Base-by-base conservation (phyloP, 2,797 vertebrate species). In the Gymnopithys bicolor region DNA sequence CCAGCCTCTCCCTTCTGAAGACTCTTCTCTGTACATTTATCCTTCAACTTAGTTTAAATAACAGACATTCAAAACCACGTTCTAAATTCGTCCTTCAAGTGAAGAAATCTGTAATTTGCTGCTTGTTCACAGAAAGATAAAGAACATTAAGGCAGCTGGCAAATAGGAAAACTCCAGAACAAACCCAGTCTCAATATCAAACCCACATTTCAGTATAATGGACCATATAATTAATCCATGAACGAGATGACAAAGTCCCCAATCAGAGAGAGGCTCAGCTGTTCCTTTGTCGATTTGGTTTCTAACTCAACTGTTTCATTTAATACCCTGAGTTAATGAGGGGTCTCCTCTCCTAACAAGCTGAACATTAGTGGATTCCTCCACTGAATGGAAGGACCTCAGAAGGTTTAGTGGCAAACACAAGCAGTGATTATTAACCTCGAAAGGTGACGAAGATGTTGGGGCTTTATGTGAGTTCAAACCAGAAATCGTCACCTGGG, bases 291-390 rank as follows among this genome's bases (percentile, higher is more conserved):
- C 68, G 35, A 97, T 97, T 97, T 96, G 96, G 97, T 96, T 93
- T 94, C 96, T 95, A 97, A 96, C 96, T 97, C 96, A 97, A 96
- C 95, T 98, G 97, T 97, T 97, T 97, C 96, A 97, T 97, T 97
- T 97, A 97, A 97, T 97, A 71, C 96, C 92, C 63, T 0, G 78
- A 96, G 95, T 95, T 98, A 98, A 98, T 97, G 97, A 98, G 90
- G 96, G 94, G 78, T 87, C 94, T 84, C 90, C 15, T 70, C 96
- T 95, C 96, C 91, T 97, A 97, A 97, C 59, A 97, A 97, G 97
- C 90, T 70, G 67, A 96, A 79, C 64, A 75, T 91, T 59, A 92
- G 45, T 25, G 85, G 55, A 92, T 95, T 95, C 95, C 87, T 76
- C 62, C 30, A 6, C 52, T 4, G 59, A 74, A 48, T 3, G n/a